Percentiles rank a stretch among this genome's conserved stretches.
phyloP scores from a whole-genome alignment of 2,113 vertebrate genomes.

The Eubucco bourcierii region DNA sequence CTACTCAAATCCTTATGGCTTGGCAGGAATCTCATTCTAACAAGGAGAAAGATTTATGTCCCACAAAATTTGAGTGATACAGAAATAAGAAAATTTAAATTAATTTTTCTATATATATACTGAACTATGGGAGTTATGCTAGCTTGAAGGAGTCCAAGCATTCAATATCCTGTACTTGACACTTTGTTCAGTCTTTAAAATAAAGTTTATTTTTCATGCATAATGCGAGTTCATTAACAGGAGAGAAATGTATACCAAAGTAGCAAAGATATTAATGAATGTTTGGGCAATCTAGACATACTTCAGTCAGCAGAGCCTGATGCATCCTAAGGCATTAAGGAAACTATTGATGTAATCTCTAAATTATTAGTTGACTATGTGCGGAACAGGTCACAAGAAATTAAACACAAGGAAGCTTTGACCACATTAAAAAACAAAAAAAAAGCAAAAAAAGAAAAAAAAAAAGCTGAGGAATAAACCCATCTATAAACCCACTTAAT shows the following conservation, averaged over 20 bases:
- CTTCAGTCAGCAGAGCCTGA: neutral
- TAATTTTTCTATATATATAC: neutral
- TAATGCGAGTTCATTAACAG: neutral
- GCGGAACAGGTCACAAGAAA: neutral
- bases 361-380: neutral
- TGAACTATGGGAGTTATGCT: neutral
- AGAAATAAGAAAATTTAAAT: neutral
- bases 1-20: neutral
- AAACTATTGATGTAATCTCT: neutral
- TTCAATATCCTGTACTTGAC: neutral
- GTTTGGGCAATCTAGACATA: neutral
- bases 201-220: neutral
- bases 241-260: neutral
- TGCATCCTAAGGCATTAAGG: neutral
- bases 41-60: neutral
- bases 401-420: neutral
- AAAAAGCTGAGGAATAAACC: neutral
- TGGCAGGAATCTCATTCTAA: neutral
- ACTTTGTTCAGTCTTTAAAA: neutral
- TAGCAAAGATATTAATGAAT: neutral
- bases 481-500: neutral
- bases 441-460: too few species aligned
- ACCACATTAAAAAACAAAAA: neutral
- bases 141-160: accelerated
- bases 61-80: neutral